These are phyloP conservation scores for Vimba vimba DNA, from an alignment of 2,113 vertebrate species.

Conservation along the genomic window DNA sequence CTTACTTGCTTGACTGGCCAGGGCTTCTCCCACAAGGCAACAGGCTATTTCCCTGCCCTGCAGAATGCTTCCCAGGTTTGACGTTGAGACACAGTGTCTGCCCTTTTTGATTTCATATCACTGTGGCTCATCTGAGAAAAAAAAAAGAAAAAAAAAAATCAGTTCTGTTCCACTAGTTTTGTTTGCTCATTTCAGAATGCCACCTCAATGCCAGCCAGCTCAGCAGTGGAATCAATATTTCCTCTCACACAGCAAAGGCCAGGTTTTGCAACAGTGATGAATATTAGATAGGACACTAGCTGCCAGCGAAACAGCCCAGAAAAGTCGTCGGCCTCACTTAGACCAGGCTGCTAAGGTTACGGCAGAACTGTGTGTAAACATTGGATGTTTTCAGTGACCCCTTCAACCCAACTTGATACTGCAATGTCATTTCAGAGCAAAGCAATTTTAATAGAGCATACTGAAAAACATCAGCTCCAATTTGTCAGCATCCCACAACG, in stretches of 20 bases:
- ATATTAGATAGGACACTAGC: slow-evolving; percentile 44
- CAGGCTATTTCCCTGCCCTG: slow-evolving; percentile 13
- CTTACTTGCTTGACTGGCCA: slow-evolving; percentile 34
- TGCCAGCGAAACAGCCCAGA: slow-evolving; percentile 1
- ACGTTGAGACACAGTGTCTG: background rate
- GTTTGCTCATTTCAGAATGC: slow-evolving; percentile 11
- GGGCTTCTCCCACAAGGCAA: slow-evolving; percentile 40
- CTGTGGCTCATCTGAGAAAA: background rate
- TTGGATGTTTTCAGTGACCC: slow-evolving; percentile 49
- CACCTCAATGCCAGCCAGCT: slow-evolving; percentile 37
- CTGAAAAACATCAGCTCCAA: slow-evolving; percentile 12
- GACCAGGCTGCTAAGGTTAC: slow-evolving; percentile 39
- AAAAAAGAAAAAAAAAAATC: slow-evolving; percentile 1
- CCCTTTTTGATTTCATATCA: slow-evolving; percentile 29
- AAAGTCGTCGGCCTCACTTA: slow-evolving; percentile 45
- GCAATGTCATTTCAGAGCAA: slow-evolving; percentile 14
- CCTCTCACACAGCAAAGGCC: slow-evolving; percentile 3
- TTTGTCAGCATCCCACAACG: slow-evolving; percentile 9
- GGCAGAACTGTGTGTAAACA: slow-evolving; percentile 41
- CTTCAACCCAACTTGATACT: slow-evolving; percentile 44
- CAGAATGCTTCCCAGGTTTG: slow-evolving; percentile 17
- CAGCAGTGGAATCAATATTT: slow-evolving; percentile 23
- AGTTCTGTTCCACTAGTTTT: slow-evolving; percentile 10
- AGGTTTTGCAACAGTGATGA: slow-evolving; percentile 10
- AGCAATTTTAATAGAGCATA: slow-evolving; percentile 15